Base-by-base conservation (phyloP, 2,888 invertebrate genomes). In the Meloe dianella region DNA sequence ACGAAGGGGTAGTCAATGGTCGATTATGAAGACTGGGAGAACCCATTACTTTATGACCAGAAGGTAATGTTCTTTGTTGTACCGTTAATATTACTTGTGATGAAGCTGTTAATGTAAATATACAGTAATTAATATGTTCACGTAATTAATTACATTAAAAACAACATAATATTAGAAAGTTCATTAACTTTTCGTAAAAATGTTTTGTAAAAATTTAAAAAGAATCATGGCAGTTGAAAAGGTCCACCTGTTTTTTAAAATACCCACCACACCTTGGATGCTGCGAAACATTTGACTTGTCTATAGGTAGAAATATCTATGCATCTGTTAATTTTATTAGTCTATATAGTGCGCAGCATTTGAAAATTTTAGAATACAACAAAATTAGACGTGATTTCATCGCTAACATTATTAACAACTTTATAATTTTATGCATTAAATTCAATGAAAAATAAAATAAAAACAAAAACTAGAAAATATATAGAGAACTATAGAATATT, bases 31-130 rank as follows among this genome's bases (percentile, higher is more conserved):
- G 84, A 81, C 78, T 86, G 67, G 86, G 85, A 61, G 86, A 85
- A 67, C 85, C 82, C 77, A 84, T 82, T 67, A 74, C 81, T 66
- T 83, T 78, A 59, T 82, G 79, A 61, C 77, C 75, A 63, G 41
- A 17, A 17, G 41, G n/a, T 12, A 81, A 79, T 61, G 84, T 82
- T 74, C 86, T 87, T 79, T 90, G 89, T 79, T 91, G 90, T 20
- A 91, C 90, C 64, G 90, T 90, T 80, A 91, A 83, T 76, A 89
- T 88, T 75, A 91, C 91, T 84, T 90, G 89, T 63, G 87, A 86
- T 66, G 88, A 89, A 69, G 91, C 91, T 91, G 82, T 38, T 85
- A 86, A 71, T 79, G 74, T 78, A 71, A 73, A 74, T 35, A 35
- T 32, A 41, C n/a, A 47, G 20, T 7, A 14, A 41, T 41, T 41